A percentile compares a stretch with the other conserved stretches of the same genome.
Evolutionary conservation across 2,888 invertebrate genomes (phyloP).

Genomic region (Tiliacea citrago): DNA sequence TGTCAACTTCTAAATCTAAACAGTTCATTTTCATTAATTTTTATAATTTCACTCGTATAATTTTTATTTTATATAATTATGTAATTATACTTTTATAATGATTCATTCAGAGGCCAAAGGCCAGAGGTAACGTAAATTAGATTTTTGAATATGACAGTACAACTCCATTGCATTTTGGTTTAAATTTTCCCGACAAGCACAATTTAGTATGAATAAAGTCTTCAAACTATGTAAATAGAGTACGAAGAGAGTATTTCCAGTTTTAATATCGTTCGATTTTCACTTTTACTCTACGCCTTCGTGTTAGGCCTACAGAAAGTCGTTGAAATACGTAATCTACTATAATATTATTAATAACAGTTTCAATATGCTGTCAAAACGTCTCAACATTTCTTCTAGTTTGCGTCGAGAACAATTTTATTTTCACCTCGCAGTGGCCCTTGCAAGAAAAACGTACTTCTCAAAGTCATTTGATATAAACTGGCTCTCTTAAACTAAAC

Average conservation of each 20-base stretch:
- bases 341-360: conserved; percentile 18
- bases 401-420: conserved; percentile 66
- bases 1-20: not conserved
- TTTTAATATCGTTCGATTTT: not conserved
- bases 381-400: conserved; percentile 38
- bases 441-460: conserved; percentile 78
- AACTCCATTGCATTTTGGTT: not conserved
- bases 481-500: conserved; percentile 83
- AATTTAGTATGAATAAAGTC: not conserved
- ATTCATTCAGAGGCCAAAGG: not conserved
- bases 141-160: too few species aligned
- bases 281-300: not conserved
- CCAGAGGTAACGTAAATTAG: not conserved
- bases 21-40: not conserved
- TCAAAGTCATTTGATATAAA: conserved; percentile 82
- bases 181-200: not conserved
- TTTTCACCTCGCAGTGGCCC: conserved; percentile 68
- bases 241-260: not conserved
- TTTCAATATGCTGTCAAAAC: conserved; percentile 56
- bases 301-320: not conserved
- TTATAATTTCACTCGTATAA: not conserved
- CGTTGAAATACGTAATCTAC: conserved; percentile 28
- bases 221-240: not conserved
- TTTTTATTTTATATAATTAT: too few species aligned
- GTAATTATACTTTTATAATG: not conserved